Conservation (phyloP, 2,113 vertebrate species). For the Pelmatolapia mariae region DNA sequence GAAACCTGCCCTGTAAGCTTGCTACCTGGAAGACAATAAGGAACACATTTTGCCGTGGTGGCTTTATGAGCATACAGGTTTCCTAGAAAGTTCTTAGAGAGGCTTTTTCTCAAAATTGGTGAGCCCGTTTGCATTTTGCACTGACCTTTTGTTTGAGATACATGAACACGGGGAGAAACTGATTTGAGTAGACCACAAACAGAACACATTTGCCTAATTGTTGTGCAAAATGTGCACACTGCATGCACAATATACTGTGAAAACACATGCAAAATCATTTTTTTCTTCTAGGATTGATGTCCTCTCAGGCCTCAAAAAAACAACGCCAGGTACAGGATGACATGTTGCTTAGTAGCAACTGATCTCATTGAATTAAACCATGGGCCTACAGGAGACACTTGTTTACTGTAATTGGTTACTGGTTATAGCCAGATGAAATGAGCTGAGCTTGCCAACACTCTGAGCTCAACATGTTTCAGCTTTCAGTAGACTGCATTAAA, state of each 20-base stretch:
- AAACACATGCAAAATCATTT: not conserved
- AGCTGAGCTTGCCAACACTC: not conserved
- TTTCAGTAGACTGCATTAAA: not conserved
- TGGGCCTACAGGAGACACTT: not conserved
- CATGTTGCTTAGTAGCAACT: not conserved
- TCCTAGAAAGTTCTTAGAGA: not conserved
- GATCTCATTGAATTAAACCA: not conserved
- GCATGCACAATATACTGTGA: not conserved
- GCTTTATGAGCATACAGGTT: not conserved
- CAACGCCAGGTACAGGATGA: not conserved
- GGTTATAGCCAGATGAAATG: not conserved
- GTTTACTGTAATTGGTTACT: not conserved
- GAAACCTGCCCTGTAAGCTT: not conserved
- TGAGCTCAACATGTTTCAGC: not conserved
- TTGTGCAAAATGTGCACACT: not conserved
- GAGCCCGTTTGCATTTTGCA: not conserved
- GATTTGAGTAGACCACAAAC: not conserved
- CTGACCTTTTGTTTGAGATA: not conserved
- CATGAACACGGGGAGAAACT: not conserved
- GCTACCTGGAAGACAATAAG: not conserved
- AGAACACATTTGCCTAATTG: not conserved
- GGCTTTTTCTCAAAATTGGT: not conserved
- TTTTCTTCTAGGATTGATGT: not conserved
- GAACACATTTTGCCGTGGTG: not conserved
- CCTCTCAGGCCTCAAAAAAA: not conserved